Conservation (phyloP, 1,140 invertebrate species). For the Drosophila sulfurigaster region DNA sequence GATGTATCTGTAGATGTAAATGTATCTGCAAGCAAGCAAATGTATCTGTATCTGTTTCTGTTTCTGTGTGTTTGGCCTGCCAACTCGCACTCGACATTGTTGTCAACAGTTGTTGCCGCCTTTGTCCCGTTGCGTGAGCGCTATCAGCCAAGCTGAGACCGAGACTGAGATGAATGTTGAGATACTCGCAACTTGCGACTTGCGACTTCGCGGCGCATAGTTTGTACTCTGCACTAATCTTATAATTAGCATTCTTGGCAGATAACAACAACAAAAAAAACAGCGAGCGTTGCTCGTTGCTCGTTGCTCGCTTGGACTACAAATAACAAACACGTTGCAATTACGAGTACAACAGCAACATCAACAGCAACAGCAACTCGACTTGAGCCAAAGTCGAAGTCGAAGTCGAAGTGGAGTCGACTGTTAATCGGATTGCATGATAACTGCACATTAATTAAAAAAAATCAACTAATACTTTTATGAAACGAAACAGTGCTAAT, state of each 20-base stretch:
- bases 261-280: slow-evolving; percentile 71
- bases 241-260: slow-evolving; percentile 83
- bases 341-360: slow-evolving; percentile 47
- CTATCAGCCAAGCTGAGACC: slow-evolving; percentile 49
- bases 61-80: slow-evolving; percentile 11
- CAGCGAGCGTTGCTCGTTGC: slow-evolving; percentile 37
- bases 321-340: slow-evolving; percentile 82
- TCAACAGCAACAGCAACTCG: slow-evolving; percentile 7
- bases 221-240: slow-evolving; percentile 72
- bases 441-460: slow-evolving; percentile 83
- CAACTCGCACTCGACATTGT: slow-evolving; percentile 29
- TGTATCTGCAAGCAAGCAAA: neutral
- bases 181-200: slow-evolving; percentile 15
- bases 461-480: slow-evolving; percentile 79
- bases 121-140: slow-evolving; percentile 61
- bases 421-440: slow-evolving; percentile 81
- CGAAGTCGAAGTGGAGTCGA: slow-evolving; percentile 33
- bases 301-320: slow-evolving; percentile 62
- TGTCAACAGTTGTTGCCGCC: slow-evolving; percentile 60
- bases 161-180: slow-evolving; percentile 23
- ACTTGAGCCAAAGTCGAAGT: slow-evolving; percentile 35
- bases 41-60: slow-evolving; percentile 2
- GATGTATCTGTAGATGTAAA: slow-evolving; percentile 14
- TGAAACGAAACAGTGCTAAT: slow-evolving; percentile 82
- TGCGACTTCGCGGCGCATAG: slow-evolving; percentile 33